phyloP scores from a whole-genome alignment of 2,888 invertebrate species.

The Calliopum simillimum region DNA sequence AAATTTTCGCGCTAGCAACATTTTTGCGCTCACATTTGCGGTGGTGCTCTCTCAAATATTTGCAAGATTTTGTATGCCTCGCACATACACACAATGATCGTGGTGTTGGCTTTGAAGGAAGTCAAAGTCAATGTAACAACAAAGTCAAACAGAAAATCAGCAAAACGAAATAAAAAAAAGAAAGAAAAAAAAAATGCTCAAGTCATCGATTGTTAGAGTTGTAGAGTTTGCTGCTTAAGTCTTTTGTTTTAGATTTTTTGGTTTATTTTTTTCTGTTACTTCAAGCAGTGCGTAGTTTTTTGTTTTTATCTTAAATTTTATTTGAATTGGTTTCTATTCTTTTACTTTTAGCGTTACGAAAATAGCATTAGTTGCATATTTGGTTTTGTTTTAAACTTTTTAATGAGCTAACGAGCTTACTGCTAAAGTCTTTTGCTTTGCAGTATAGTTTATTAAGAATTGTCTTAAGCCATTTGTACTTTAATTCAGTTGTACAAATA shows the following conservation, averaged over 20 bases:
- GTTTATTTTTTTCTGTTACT: too few relatives aligned
- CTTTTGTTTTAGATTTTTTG: slow-evolving; percentile 15
- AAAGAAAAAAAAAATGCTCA: neutral
- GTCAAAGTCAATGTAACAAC: slow-evolving; percentile 26
- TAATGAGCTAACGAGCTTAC: too few relatives aligned
- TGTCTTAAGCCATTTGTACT: too few relatives aligned
- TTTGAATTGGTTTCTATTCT: too few relatives aligned
- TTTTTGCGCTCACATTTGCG: slow-evolving; percentile 9
- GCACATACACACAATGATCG: slow-evolving; percentile 4
- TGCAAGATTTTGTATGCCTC: neutral
- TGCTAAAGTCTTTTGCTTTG: neutral
- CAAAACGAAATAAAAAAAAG: neutral
- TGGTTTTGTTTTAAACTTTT: too few relatives aligned
- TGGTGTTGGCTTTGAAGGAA: slow-evolving; percentile 27
- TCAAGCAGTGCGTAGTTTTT: neutral
- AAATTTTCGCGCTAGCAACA: slow-evolving; percentile 16
- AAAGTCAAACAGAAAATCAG: neutral
- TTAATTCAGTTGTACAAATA: too few relatives aligned
- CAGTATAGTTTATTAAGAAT: neutral
- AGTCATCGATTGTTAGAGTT: neutral
- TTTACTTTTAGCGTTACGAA: too few relatives aligned
- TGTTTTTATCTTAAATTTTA: neutral
- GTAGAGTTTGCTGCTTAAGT: slow-evolving; percentile 24
- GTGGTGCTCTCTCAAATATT: slow-evolving; percentile 19
- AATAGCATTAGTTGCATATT: too few relatives aligned